Evolutionary conservation across 2,888 invertebrate genomes (phyloP), one percentile per base, ranked within the genome.

Genomic region (Carpatolechia fugitivella): DNA sequence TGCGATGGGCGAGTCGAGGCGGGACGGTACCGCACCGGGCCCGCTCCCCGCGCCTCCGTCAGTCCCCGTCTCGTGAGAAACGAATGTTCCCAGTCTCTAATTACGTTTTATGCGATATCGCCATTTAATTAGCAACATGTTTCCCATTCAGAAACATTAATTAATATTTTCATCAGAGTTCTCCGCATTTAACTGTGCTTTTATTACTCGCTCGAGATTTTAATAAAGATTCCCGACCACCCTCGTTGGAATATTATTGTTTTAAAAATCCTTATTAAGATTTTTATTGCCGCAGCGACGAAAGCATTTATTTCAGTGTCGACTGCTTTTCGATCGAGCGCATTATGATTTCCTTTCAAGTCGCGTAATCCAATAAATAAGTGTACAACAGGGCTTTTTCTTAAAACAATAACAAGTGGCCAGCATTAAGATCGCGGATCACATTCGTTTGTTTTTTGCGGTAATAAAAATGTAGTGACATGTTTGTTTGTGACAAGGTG

Each of bases 41-140:
- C 61, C 53, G 60, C 54, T 52, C 56, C 54, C 69, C 73, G 68
- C 66, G 70, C 13, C 1, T n/a, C 24, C 44, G 44, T 13, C 4
- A 18, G 70, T n/a, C n/a, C 65, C 70, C 80, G 76, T 72, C 76
- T 80, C 85, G 85, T 84, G 89, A 87, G 88, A 88, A 85, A 84
- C 81, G 76, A 83, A 85, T 80, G 83, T 76, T 80, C 80, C 80
- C 80, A 79, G 74, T 83, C 89, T 87, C 87, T 89, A 89, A 89
- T 89, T 89, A 88, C 85, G 84, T 82, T 85, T 87, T 85, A 88
- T 87, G 82, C 85, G 84, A 87, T 88, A 89, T 89, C 85, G 88
- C 84, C 89, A 85, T 89, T 89, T 89, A 87, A 89, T 89, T 89
- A 89, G 89, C 87, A 85, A 88, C 85, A 85, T 86, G 87, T 87